phyloP scores from a whole-genome alignment of 2,888 invertebrate species.

The Celastrina argiolus region DNA sequence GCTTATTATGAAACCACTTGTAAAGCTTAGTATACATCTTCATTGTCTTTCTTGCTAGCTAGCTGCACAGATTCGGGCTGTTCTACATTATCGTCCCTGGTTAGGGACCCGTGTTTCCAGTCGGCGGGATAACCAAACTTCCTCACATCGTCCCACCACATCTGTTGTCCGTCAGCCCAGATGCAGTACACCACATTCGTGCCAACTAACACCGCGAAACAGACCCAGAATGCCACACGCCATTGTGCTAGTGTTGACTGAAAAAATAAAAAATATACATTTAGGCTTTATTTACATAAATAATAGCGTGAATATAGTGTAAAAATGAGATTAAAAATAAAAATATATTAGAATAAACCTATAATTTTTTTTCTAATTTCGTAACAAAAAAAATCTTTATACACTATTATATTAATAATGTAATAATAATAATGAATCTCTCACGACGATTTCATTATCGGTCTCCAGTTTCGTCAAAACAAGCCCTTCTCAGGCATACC shows the following conservation, averaged over 20 bases:
- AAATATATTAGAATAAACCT: too few species aligned
- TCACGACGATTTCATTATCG: too few species aligned
- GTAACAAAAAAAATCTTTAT: too few species aligned
- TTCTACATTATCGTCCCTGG: slow-evolving; percentile 43
- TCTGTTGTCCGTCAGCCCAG: slow-evolving; percentile 83
- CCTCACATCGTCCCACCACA: slow-evolving; percentile 83
- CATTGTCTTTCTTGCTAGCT: slow-evolving; percentile 36
- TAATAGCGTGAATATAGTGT: too few species aligned
- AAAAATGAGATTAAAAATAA: too few species aligned
- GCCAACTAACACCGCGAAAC: slow-evolving; percentile 79
- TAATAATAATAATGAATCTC: too few species aligned
- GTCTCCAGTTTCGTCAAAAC: too few species aligned
- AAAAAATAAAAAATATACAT: slow-evolving; percentile 33
- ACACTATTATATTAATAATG: too few species aligned
- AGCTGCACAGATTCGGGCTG: slow-evolving; percentile 51
- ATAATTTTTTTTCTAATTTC: too few species aligned
- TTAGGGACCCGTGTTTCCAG: slow-evolving; percentile 61
- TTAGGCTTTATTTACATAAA: too few species aligned
- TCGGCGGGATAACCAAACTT: slow-evolving; percentile 62
- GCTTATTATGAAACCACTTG: background rate
- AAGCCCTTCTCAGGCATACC: too few species aligned
- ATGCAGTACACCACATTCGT: slow-evolving; percentile 82
- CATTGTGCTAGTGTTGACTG: slow-evolving; percentile 63
- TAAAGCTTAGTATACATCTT: slow-evolving; percentile 26
- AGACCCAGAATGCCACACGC: slow-evolving; percentile 85